These are phyloP conservation scores for Latrodectus elegans DNA, from an alignment of 2,888 invertebrate genomes.

Conservation along the genomic window DNA sequence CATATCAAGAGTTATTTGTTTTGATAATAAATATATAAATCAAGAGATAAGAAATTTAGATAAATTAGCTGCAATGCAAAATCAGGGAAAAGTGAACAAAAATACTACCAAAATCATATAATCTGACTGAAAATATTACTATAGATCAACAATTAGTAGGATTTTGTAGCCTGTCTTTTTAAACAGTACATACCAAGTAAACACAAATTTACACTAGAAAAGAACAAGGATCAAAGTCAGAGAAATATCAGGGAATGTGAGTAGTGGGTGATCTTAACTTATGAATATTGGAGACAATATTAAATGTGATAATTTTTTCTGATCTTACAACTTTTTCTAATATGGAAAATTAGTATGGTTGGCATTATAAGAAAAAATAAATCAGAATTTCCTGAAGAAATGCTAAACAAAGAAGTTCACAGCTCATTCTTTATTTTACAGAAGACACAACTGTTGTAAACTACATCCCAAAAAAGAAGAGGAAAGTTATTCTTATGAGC, in stretches of 20 bases:
- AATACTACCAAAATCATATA: conserved; percentile 15
- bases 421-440: conserved; percentile 6
- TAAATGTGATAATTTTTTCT: neutral
- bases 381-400: neutral
- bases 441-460: neutral
- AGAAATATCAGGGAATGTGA: conserved; percentile 11
- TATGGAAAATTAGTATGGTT: neutral
- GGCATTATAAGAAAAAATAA: neutral
- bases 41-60: neutral
- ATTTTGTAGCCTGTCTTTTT: conserved; percentile 12
- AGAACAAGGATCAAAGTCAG: neutral
- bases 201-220: no score
- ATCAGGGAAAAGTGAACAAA: conserved; percentile 12
- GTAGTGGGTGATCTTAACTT: conserved; percentile 10
- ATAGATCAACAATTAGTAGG: conserved; percentile 21
- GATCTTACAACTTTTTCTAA: conserved; percentile 7
- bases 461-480: conserved; percentile 6
- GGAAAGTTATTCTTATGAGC: conserved; percentile 3
- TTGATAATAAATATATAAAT: neutral
- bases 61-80: conserved; percentile 1
- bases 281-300: neutral
- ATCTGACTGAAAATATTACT: conserved; percentile 14
- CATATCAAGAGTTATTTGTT: neutral
- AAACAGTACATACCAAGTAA: conserved; percentile 11
- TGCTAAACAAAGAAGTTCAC: conserved; percentile 1